Evolutionary conservation across 2,113 vertebrate genomes (phyloP).

Genomic region (Nymphicus hollandicus): DNA sequence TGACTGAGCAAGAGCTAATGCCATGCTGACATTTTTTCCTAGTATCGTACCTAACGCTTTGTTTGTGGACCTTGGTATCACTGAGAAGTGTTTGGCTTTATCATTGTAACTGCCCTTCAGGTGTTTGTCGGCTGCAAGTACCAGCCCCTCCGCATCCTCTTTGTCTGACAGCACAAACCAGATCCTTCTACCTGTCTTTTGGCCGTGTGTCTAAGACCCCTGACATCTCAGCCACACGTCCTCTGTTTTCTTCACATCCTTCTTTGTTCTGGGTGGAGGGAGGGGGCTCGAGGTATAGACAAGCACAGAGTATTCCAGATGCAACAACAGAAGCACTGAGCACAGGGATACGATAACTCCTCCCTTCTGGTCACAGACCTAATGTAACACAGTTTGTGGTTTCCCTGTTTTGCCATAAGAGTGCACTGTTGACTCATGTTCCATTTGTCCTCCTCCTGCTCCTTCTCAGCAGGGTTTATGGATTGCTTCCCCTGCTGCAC

Average conservation of each 20-base stretch:
- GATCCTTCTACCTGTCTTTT: not conserved
- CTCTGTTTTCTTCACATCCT: not conserved
- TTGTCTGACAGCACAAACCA: not conserved
- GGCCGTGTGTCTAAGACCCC: not conserved
- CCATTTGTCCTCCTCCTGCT: not conserved
- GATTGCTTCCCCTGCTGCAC: not conserved
- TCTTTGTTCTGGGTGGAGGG: not conserved
- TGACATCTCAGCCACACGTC: not conserved
- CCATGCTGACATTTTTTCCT: not conserved
- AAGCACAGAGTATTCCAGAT: too few species aligned
- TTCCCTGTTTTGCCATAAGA: constrained; percentile 33
- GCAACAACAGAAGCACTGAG: not conserved
- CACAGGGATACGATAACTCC: not conserved
- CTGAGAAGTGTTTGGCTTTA: not conserved
- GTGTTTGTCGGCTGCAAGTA: not conserved
- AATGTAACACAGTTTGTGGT: not conserved
- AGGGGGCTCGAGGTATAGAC: not conserved
- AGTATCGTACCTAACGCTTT: not conserved
- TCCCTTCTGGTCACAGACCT: not conserved
- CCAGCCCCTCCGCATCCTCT: not conserved
- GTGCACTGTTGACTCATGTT: constrained; percentile 46
- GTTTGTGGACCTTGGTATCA: not conserved
- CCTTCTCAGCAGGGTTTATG: not conserved
- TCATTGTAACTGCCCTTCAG: fast-evolving
- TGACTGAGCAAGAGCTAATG: not conserved